These are phyloP conservation scores for Paracyclopina nana DNA, from an alignment of 1,140 invertebrate genomes.

Conservation along the genomic window DNA sequence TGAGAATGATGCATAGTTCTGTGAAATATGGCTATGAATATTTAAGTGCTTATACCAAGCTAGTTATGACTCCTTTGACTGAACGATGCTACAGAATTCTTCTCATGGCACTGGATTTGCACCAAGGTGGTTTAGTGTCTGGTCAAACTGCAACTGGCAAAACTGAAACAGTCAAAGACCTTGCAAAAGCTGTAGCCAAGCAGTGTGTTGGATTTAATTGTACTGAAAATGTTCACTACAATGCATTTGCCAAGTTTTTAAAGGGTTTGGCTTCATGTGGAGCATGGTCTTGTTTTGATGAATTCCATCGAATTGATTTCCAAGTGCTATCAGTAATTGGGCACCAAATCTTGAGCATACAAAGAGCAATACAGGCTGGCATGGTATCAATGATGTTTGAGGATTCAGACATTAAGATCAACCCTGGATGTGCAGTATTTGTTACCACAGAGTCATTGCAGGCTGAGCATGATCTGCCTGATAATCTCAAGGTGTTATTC, in stretches of 20 bases:
- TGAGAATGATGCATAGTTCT: constrained; percentile 77
- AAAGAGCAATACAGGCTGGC: constrained; percentile 53
- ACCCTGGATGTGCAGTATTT: constrained; percentile 80
- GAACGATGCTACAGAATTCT: constrained; percentile 76
- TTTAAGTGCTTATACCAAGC: constrained; percentile 60
- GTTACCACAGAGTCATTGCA: constrained; percentile 94
- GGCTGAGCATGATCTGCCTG: constrained; percentile 72
- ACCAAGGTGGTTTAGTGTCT: constrained; percentile 59
- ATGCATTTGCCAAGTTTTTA: constrained; percentile 85
- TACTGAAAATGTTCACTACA: constrained; percentile 69
- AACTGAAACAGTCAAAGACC: constrained; percentile 87
- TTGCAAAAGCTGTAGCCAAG: constrained; percentile 86
- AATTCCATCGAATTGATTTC: constrained; percentile 49
- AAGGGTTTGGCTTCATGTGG: constrained; percentile 88
- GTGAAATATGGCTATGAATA: constrained; percentile 87
- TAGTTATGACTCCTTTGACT: constrained; percentile 71
- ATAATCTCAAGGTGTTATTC: constrained; percentile 88
- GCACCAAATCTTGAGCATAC: constrained; percentile 57
- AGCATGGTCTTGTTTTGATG: constrained; percentile 93
- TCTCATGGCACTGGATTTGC: constrained; percentile 67
- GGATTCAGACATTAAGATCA: constrained; percentile 55
- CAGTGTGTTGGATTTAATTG: constrained; percentile 95
- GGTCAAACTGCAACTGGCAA: constrained; percentile 88
- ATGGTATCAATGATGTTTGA: constrained; percentile 57
- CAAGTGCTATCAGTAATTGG: constrained; percentile 75